Percentiles rank a stretch among this genome's conserved stretches.
phyloP scores from a whole-genome alignment of 2,888 invertebrate genomes.

The Caenorhabditis sp. region DNA sequence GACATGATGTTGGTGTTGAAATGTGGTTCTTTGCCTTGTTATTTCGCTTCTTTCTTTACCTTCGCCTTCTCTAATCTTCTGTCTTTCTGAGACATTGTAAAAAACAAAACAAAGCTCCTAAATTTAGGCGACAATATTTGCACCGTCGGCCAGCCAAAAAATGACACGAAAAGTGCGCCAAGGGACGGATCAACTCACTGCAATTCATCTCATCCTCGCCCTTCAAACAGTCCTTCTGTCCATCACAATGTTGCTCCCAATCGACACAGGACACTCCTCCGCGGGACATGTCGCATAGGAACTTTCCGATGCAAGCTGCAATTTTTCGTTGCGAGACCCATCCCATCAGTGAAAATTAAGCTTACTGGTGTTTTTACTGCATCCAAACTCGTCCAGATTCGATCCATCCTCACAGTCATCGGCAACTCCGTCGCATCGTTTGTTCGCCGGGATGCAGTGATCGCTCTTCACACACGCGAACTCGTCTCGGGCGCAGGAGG shows the following conservation, averaged over 20 bases:
- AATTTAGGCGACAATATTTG: too few species aligned
- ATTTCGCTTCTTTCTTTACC: too few species aligned
- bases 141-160: too few species aligned
- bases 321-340: constrained; percentile 9
- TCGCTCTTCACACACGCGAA: constrained; percentile 81
- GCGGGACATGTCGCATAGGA: constrained; percentile 75
- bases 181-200: constrained; percentile 62
- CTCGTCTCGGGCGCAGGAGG: constrained; percentile 78
- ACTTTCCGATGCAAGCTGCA: constrained; percentile 81
- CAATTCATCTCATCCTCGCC: constrained; percentile 82
- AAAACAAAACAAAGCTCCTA: too few species aligned
- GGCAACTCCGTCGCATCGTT: constrained; percentile 80
- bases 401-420: constrained; percentile 82
- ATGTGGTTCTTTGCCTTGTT: neutral
- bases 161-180: too few species aligned
- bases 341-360: too few species aligned
- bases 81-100: too few species aligned
- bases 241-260: constrained; percentile 77
- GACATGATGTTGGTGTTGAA: neutral
- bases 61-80: too few species aligned
- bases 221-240: constrained; percentile 76
- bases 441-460: constrained; percentile 76
- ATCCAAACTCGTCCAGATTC: constrained; percentile 82
- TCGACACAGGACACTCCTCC: constrained; percentile 78
- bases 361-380: constrained; percentile 78